Evolutionary conservation across 2,888 invertebrate species (phyloP), one percentile per base, ranked within the genome.

Genomic region (Ethmia dodecea): DNA sequence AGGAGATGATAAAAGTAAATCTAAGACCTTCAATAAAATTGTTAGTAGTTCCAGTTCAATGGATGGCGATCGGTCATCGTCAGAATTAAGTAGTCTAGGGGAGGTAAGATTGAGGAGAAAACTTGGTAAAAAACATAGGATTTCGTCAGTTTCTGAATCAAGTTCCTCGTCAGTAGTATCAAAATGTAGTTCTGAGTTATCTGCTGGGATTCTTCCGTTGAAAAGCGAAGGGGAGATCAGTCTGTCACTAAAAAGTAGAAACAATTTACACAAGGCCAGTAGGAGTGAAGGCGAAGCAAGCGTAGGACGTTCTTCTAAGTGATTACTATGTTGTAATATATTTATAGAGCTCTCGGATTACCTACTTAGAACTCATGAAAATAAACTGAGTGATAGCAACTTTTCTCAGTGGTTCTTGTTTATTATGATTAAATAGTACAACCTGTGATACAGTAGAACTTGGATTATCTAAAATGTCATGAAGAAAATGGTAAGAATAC

Each of bases 1-100:
- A 37, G 43, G 32, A 36, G 13, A 12, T 9, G n/a, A 22, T n/a
- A 28, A 22, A 22, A 9, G 9, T 6, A 45, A 46, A 27, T 37
- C 28, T 18, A 61, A 48, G 40, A 43, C 38, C 9, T 46, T 46
- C 37, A 50, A 43, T 20, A 56, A 61, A 45, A 45, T 38, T 10
- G 31, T 43, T 5, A 66, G 52, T 34, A 79, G 77, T 49, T 72
- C 80, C 0, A 81, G 75, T 53, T 81, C 83, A 0, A 41, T 62
- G 12, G 81, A 81, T 28, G 75, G 75, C 29, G 66, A 66, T 40
- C 8, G 15, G 2, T 71, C 71, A 3, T 80, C 81, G 1, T 78
- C 84, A 22, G 84, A 83, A 41, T 55, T 84, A n/a, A 81, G 80
- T 45, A 86, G 86, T 48, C 61, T 83, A 45, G 86, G 86, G 12